phyloP scores from a whole-genome alignment of 2,797 vertebrate species.

The Discoglossus pictus region DNA sequence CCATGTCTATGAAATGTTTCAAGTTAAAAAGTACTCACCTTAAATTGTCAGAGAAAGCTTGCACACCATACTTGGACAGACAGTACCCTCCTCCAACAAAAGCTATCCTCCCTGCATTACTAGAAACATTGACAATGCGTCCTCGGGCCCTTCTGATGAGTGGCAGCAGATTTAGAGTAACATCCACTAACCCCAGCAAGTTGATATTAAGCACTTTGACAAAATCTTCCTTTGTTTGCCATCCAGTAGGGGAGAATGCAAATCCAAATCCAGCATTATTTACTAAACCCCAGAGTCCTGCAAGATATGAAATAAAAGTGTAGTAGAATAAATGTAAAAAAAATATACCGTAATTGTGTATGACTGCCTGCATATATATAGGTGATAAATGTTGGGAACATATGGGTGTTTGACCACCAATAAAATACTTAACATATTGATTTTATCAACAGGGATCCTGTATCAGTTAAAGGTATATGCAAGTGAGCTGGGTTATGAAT shows the following conservation, averaged over 20 bases:
- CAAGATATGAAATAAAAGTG: not conserved
- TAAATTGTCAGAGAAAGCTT: slow-evolving; percentile 58
- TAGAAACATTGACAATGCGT: slow-evolving; percentile 62
- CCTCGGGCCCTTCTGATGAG: slow-evolving; percentile 74
- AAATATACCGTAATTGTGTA: too few species aligned
- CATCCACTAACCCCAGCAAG: slow-evolving; percentile 73
- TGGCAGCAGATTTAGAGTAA: slow-evolving; percentile 76
- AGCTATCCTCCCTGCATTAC: slow-evolving; percentile 44
- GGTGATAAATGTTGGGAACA: too few species aligned
- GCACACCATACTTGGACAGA: slow-evolving; percentile 54
- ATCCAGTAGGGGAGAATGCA: slow-evolving; percentile 79
- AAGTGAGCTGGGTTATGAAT: too few species aligned
- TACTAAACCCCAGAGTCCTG: slow-evolving; percentile 81
- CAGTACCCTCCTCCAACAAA: slow-evolving; percentile 8
- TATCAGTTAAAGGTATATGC: too few species aligned
- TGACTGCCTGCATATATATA: too few species aligned
- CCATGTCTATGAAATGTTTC: too few species aligned
- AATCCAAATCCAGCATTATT: slow-evolving; percentile 78
- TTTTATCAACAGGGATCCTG: too few species aligned
- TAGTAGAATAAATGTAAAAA: too few species aligned
- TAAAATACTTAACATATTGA: too few species aligned
- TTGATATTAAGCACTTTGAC: slow-evolving; percentile 73
- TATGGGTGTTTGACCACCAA: too few species aligned
- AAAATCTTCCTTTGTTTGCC: slow-evolving; percentile 79
- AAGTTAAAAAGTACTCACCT: too few species aligned